Evolutionary conservation across 2,113 vertebrate genomes (phyloP).

Genomic region (Sebastes fasciatus): DNA sequence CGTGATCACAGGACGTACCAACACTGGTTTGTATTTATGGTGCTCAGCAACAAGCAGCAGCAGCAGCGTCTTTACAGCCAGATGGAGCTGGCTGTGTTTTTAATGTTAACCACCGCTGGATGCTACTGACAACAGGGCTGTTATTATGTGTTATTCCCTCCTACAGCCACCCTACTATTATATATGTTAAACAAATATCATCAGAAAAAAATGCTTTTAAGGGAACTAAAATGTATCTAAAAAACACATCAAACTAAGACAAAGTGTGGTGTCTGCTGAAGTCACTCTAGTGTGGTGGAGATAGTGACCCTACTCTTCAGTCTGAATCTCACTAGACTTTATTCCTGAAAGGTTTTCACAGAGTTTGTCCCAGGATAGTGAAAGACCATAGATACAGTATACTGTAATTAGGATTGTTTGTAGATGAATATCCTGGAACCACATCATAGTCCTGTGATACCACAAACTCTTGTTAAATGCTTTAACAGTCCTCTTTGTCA

Average conservation of each 20-base stretch:
- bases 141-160: slow-evolving; percentile 26
- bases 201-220: neutral
- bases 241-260: slow-evolving; percentile 1
- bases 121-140: slow-evolving; percentile 12
- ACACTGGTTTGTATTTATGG: neutral
- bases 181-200: neutral
- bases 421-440: neutral
- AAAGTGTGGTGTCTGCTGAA: neutral
- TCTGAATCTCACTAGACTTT: neutral
- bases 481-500: neutral
- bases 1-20: neutral
- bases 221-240: neutral
- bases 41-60: slow-evolving; percentile 33
- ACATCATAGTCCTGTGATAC: neutral
- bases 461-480: neutral
- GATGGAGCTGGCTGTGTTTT: slow-evolving; percentile 5
- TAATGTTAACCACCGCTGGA: slow-evolving; percentile 3
- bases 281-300: slow-evolving; percentile 1
- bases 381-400: neutral
- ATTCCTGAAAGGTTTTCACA: neutral
- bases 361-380: neutral
- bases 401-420: neutral
- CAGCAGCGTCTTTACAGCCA: neutral
- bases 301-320: neutral
- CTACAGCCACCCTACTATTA: slow-evolving; percentile 12